phyloP scores from a whole-genome alignment of 2,797 vertebrate genomes.

The Coilia nasus region DNA sequence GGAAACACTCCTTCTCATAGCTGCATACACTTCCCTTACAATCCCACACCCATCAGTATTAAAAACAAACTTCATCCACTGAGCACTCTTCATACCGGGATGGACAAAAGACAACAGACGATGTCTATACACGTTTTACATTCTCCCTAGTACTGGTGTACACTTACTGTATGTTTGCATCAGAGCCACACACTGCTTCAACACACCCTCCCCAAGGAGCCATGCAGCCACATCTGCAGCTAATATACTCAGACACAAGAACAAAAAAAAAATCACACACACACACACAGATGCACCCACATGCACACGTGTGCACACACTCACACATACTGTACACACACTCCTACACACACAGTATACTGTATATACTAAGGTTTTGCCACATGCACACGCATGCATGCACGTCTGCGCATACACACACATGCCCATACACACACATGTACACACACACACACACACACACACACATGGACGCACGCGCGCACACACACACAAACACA shows the following conservation, averaged over 20 bases:
- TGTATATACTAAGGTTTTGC: background rate
- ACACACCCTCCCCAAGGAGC: background rate
- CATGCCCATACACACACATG: background rate
- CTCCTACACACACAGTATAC: background rate
- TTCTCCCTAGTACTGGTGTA: background rate
- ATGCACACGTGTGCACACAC: constrained; percentile 37
- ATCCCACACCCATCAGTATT: background rate
- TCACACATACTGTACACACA: constrained; percentile 40
- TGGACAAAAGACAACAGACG: background rate
- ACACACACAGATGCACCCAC: constrained; percentile 13
- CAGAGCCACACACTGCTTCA: background rate
- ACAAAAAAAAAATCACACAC: background rate
- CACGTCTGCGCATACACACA: constrained; percentile 23
- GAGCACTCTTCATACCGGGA: background rate
- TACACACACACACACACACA: constrained; percentile 18
- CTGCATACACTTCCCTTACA: background rate
- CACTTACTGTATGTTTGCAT: background rate
- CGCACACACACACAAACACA: constrained; percentile 45
- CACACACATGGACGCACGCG: constrained; percentile 43
- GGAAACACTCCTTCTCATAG: background rate
- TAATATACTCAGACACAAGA: background rate
- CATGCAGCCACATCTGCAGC: background rate
- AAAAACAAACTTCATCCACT: background rate
- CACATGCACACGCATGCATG: background rate
- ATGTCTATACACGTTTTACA: background rate